phyloP scores from a whole-genome alignment of 1,140 invertebrate genomes.

The Ooceraea biroi region DNA sequence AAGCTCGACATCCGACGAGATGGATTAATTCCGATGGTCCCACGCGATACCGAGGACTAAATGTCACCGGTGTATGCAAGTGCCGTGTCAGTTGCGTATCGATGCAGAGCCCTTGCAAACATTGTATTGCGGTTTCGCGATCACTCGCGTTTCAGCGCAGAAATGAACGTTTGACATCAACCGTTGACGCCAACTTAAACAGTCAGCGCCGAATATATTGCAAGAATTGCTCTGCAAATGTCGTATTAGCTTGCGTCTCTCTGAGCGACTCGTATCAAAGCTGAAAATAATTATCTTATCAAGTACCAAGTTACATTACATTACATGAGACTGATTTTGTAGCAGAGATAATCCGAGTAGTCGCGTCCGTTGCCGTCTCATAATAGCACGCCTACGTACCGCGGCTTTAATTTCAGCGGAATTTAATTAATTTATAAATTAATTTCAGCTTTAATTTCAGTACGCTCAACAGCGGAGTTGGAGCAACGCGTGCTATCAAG shows the following conservation, averaged over 20 bases:
- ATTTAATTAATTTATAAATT: no score
- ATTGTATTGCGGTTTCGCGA: conserved; percentile 30
- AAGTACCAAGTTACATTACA: background rate
- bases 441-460: no score
- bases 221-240: conserved; percentile 4
- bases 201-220: background rate
- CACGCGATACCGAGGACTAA: conserved; percentile 14
- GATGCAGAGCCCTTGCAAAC: conserved; percentile 30
- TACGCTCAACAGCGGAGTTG: background rate
- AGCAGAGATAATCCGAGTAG: background rate
- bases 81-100: conserved; percentile 37
- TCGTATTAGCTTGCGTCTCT: no score
- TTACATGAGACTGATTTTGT: background rate
- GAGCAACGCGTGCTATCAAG: background rate
- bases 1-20: conserved; percentile 54
- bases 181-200: conserved; percentile 1
- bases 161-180: background rate
- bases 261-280: background rate
- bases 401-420: background rate
- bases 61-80: conserved; percentile 18
- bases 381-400: background rate
- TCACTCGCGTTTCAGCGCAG: background rate
- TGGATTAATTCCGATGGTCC: conserved; percentile 37
- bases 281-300: background rate
- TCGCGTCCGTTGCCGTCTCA: background rate